Evolutionary conservation across 2,113 vertebrate species (phyloP), one percentile per base, ranked within the genome.

Genomic region (Chionodraco myersi): DNA sequence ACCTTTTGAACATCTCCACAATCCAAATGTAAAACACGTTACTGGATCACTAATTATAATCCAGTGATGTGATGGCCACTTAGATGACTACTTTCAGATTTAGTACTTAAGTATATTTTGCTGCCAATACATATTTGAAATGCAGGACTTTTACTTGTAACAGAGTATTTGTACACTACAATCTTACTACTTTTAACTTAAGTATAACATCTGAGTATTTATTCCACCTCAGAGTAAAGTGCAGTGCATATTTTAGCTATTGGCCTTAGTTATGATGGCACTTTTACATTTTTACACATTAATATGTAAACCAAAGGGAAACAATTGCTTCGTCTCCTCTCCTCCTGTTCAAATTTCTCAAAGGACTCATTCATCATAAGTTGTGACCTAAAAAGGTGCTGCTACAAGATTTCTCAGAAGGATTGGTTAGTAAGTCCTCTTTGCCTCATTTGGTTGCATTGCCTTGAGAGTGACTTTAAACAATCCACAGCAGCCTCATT

Each of bases 311-410:
- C 74, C 69, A 52, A 90, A 77, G 80, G 72, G 73, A 85, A 90
- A 88, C 88, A 84, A 74, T 86, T 84, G 75, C 83, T 75, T 56
- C 68, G 65, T 75, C 86, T 85, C 75, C 44, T 74, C 34, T 78
- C 82, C 83, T 85, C 76, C 44, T 85, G 82, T 83, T 88, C 36
- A 63, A 57, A 86, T 84, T 82, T 85, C 84, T 91, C 90, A 87
- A 86, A 93, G 88, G 88, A 92, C 83, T 80, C 91, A 91, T 94
- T 93, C 77, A 85, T 91, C 88, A 88, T 77, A 75, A 82, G 82
- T 87, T 83, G 83, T 88, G 88, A 92, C 92, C 93, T 88, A 85
- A 89, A 92, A 92, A 91, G 86, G 88, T 85, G 79, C 80, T 69
- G 74, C 80, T 82, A 52, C 84, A 87, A 81, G 68, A 77, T 85